Evolutionary conservation across 2,888 invertebrate species (phyloP), one percentile per base, ranked within the genome.

Genomic region (Teleogryllus oceanicus): DNA sequence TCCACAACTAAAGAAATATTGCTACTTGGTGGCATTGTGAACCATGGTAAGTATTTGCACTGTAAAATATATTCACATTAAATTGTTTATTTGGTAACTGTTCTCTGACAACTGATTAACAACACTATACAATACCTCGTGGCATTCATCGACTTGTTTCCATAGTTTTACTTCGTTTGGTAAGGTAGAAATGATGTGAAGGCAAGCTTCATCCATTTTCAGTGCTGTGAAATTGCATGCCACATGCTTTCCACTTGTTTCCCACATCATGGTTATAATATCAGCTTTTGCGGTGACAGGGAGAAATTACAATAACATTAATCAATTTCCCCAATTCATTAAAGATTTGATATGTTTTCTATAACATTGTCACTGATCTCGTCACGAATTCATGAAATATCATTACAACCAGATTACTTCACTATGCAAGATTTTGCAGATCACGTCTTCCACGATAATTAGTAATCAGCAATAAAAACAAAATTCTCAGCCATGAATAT

Each of bases 121-220:
- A 50, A 37, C 11, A 37, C 74, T 49, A 5, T 77, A 81, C 83
- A 84, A 50, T 84, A 86, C 86, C 81, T 82, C 80, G 74, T 84
- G 82, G 78, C 87, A 87, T 79, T 86, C 85, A 13, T 83, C 80
- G 2, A 83, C 81, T 16, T 83, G 82, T 11, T 85, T 84, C 79
- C 84, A 86, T 5, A 87, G 83, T 13, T 82, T 82, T 11, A 85
- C 78, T 16, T 81, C 13, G 8, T 74, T 79, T 77, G 83, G 76
- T 75, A 84, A 84, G 3, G 83, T 20, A 79, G 86, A 87, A 8
- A 84, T 0, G 77, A 87, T 83, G 20, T 83, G 85, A 0, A 87
- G 83, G 81, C 86, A 87, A 4, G 87, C 87, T 79, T 86, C 81
- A 37, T 87, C 87, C 78, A 87, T 84, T 4, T 76, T 24, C 79